These are phyloP conservation scores for Todiramphus saurophagus DNA, from an alignment of 2,113 vertebrate genomes.

Conservation along the genomic window DNA sequence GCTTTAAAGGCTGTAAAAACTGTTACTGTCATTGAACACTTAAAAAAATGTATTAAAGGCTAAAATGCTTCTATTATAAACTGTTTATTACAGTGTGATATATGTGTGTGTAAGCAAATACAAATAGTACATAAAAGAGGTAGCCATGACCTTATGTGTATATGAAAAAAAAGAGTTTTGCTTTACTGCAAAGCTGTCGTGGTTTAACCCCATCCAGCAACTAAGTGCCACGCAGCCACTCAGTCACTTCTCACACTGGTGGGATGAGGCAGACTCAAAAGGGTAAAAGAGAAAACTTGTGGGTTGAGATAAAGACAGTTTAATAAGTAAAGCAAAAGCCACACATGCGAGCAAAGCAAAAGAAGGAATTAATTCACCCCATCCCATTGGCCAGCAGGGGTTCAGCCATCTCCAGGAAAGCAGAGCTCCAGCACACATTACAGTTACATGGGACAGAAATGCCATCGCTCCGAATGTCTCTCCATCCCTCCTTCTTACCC, in stretches of 20 bases:
- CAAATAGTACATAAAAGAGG: not conserved
- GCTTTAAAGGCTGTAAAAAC: not conserved
- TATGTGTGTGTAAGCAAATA: not conserved
- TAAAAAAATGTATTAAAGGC: not conserved
- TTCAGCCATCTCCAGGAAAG: not conserved
- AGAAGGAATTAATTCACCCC: not conserved
- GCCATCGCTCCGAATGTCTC: not conserved
- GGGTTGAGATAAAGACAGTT: not conserved
- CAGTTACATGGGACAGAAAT: not conserved
- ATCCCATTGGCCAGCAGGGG: not conserved
- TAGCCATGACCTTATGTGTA: not conserved
- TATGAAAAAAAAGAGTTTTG: not conserved
- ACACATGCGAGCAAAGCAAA: not conserved
- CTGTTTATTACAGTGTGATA: not conserved
- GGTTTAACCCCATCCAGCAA: not conserved
- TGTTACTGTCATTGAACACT: not conserved
- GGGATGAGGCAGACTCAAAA: not conserved
- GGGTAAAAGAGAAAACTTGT: not conserved
- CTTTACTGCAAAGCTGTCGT: not conserved
- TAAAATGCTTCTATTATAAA: not conserved
- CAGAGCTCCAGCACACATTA: not conserved
- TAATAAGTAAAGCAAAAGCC: not conserved
- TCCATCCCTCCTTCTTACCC: not conserved
- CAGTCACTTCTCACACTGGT: not conserved
- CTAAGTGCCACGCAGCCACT: not conserved